A percentile compares a stretch with the other conserved stretches of the same genome.
Conservation (phyloP, 2,888 invertebrate genomes). For the Eugnorisma glareosa region DNA sequence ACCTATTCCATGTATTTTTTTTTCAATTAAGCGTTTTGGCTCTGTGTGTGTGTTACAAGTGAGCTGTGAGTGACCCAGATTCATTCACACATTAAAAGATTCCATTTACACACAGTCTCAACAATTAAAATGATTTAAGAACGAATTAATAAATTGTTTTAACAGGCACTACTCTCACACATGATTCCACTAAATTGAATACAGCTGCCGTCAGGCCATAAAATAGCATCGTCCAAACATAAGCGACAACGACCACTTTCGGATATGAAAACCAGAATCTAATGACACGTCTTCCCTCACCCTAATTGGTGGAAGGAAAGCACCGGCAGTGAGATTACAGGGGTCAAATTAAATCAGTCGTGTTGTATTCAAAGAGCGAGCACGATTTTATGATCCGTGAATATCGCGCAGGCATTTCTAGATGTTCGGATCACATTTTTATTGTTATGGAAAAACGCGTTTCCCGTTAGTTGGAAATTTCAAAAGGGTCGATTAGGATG, state of each 20-base stretch:
- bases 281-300: constrained; percentile 76
- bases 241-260: constrained; percentile 78
- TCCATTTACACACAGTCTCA: neutral
- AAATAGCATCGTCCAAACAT: constrained; percentile 80
- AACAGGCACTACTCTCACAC: constrained; percentile 64
- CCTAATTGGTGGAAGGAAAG: constrained; percentile 74
- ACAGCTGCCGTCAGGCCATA: constrained; percentile 74
- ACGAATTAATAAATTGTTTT: constrained; percentile 54
- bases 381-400: constrained; percentile 90
- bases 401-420: constrained; percentile 90
- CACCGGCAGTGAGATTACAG: constrained; percentile 71
- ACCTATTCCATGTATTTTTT: neutral
- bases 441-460: constrained; percentile 91
- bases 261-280: constrained; percentile 80
- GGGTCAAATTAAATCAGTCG: constrained; percentile 85
- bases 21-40: constrained; percentile 14
- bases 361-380: constrained; percentile 82
- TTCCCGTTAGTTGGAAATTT: constrained; percentile 90
- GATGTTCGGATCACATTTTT: constrained; percentile 90
- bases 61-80: neutral
- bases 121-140: constrained; percentile 2
- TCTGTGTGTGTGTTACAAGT: constrained; percentile 11
- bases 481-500: constrained; percentile 90
- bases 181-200: constrained; percentile 76
- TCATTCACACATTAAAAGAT: constrained; percentile 1